A percentile compares a stretch with the other conserved stretches of the same genome.
These are phyloP conservation scores for Diploscapter pachys DNA, from an alignment of 1,140 invertebrate genomes.

Conservation along the genomic window DNA sequence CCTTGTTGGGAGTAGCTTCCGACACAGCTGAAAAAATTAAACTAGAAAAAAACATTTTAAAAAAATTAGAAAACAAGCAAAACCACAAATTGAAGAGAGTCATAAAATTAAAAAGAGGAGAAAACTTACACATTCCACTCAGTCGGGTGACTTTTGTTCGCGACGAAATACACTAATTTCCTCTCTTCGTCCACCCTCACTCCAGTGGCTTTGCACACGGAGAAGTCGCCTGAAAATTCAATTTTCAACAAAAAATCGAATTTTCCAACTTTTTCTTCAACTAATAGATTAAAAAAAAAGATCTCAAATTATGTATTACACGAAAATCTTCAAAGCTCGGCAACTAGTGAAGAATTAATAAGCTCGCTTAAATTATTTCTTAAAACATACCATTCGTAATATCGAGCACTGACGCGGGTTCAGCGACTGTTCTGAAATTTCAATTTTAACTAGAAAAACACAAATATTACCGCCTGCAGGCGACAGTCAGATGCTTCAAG, in stretches of 20 bases:
- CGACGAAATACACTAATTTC: constrained; percentile 47
- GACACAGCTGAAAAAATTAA: constrained; percentile 60
- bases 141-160: constrained; percentile 39
- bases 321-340: too few species aligned
- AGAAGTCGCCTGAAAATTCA: neutral
- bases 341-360: too few species aligned
- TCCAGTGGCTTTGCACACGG: constrained; percentile 23
- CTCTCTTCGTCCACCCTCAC: constrained; percentile 39
- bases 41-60: constrained; percentile 15
- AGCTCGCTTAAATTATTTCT: too few species aligned
- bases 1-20: constrained; percentile 11
- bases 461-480: neutral
- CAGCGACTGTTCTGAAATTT: too few species aligned
- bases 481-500: constrained; percentile 4
- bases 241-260: too few species aligned
- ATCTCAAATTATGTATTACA: too few species aligned
- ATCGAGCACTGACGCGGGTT: too few species aligned
- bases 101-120: constrained; percentile 25
- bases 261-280: too few species aligned
- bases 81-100: too few species aligned
- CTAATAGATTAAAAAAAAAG: too few species aligned
- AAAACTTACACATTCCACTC: constrained; percentile 26
- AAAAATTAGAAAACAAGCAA: too few species aligned
- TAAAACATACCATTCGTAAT: too few species aligned
- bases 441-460: neutral